These are phyloP conservation scores for Pogonomyrmex barbatus DNA, from an alignment of 1,140 invertebrate species.

Conservation along the genomic window DNA sequence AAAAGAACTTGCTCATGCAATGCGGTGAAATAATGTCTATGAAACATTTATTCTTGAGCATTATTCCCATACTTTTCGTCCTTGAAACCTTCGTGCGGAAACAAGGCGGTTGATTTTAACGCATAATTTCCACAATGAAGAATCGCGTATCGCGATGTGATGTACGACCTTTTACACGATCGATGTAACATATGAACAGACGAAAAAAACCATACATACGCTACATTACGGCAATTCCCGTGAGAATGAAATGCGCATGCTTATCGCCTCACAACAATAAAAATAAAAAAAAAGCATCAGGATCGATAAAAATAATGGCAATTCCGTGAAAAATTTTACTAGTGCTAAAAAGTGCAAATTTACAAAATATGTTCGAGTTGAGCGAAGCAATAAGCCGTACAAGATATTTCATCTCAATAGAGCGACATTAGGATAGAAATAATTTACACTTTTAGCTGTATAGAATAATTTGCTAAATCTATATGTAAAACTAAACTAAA, in stretches of 20 bases:
- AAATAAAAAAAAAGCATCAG: not conserved
- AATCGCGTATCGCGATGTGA: slow-evolving; percentile 54
- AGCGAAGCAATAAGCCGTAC: not conserved
- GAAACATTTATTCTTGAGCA: slow-evolving; percentile 19
- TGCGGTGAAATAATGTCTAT: slow-evolving; percentile 15
- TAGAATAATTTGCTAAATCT: not conserved
- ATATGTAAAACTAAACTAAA: not conserved
- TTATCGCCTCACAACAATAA: slow-evolving; percentile 20
- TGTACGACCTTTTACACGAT: slow-evolving; percentile 68
- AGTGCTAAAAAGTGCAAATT: not conserved
- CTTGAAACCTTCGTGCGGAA: slow-evolving; percentile 67
- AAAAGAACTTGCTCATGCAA: not conserved
- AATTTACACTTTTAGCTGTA: not conserved
- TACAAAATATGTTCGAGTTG: not conserved
- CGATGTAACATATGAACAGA: slow-evolving; percentile 64
- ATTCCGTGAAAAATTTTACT: not conserved
- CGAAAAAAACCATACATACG: slow-evolving; percentile 49
- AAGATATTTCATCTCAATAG: not conserved
- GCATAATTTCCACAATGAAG: slow-evolving; percentile 67
- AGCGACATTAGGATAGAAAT: not conserved
- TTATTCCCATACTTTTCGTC: slow-evolving; percentile 31
- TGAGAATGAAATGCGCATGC: slow-evolving; percentile 40
- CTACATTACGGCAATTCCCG: slow-evolving; percentile 53
- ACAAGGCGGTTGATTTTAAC: slow-evolving; percentile 64
- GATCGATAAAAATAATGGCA: slow-evolving; percentile 7